These are phyloP conservation scores for Cetoscarus ocellatus DNA, from an alignment of 2,797 vertebrate genomes.

Conservation along the genomic window DNA sequence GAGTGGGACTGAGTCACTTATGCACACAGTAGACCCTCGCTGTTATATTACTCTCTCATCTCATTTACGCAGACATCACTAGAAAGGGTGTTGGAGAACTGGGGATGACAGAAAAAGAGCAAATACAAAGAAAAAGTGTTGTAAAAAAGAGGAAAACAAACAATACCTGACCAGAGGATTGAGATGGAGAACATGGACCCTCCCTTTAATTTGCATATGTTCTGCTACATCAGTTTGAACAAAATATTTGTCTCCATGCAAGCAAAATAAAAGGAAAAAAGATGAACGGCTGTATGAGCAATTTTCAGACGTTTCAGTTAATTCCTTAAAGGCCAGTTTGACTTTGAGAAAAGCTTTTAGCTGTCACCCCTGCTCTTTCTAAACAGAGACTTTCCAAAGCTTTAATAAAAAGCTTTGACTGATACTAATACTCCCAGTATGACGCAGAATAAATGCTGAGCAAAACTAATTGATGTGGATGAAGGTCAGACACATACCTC, in stretches of 20 bases:
- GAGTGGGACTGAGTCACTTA: conserved; percentile 37
- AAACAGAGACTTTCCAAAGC: conserved; percentile 3
- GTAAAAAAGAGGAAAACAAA: not conserved
- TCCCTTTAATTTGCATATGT: conserved; percentile 14
- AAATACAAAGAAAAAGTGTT: not conserved
- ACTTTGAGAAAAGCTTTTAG: conserved; percentile 27
- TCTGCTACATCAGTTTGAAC: conserved; percentile 5
- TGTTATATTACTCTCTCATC: conserved; percentile 11
- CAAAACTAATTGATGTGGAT: no score
- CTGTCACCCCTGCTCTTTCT: not conserved
- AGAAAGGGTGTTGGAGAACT: not conserved
- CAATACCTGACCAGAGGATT: not conserved
- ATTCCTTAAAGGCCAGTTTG: conserved; percentile 7
- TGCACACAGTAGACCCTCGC: conserved; percentile 9
- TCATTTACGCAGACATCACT: conserved; percentile 11
- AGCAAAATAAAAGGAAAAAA: conserved; percentile 9
- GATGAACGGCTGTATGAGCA: not conserved
- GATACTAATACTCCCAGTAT: not conserved
- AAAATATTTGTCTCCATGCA: not conserved
- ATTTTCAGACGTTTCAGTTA: not conserved
- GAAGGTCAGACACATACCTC: no score
- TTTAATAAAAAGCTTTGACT: not conserved
- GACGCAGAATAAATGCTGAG: not conserved
- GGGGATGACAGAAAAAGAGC: not conserved
- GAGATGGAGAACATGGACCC: not conserved